Conservation (phyloP, 2,888 invertebrate species). For the Dynastes grantii region DNA sequence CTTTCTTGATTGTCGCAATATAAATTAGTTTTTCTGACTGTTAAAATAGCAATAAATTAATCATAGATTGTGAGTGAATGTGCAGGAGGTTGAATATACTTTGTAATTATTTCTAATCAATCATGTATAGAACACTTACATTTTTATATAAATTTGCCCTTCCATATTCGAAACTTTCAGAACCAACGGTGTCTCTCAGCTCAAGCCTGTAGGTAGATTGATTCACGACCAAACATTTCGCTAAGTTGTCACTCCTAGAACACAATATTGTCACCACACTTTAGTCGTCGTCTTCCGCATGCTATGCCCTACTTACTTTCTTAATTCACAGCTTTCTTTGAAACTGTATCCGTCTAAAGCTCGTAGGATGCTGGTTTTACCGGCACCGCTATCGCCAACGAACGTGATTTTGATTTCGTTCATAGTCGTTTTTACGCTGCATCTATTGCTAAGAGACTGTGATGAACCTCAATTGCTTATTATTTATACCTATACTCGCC, state of each 20-base stretch:
- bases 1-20: too few species aligned
- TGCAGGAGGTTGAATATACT: neutral
- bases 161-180: conserved; percentile 12
- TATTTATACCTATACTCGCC: neutral
- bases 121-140: conserved; percentile 27
- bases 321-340: conserved; percentile 87
- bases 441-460: neutral
- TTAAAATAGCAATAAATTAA: neutral
- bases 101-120: too few species aligned
- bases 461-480: neutral
- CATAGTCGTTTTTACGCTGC: conserved; percentile 60
- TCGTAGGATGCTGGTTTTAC: conserved; percentile 88
- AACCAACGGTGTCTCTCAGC: conserved; percentile 42
- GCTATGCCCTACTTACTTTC: conserved; percentile 77
- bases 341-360: conserved; percentile 85
- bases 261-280: conserved; percentile 7
- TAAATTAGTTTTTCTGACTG: too few species aligned
- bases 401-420: conserved; percentile 80
- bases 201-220: conserved; percentile 38
- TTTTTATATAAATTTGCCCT: conserved; percentile 41
- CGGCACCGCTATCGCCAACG: conserved; percentile 89
- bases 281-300: neutral
- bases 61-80: too few species aligned
- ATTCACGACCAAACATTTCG: conserved; percentile 43
- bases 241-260: conserved; percentile 38